Percentiles rank a stretch among this genome's conserved stretches.
Evolutionary conservation across 2,888 invertebrate species (phyloP).

Genomic region (Coelogynopora nodosa): DNA sequence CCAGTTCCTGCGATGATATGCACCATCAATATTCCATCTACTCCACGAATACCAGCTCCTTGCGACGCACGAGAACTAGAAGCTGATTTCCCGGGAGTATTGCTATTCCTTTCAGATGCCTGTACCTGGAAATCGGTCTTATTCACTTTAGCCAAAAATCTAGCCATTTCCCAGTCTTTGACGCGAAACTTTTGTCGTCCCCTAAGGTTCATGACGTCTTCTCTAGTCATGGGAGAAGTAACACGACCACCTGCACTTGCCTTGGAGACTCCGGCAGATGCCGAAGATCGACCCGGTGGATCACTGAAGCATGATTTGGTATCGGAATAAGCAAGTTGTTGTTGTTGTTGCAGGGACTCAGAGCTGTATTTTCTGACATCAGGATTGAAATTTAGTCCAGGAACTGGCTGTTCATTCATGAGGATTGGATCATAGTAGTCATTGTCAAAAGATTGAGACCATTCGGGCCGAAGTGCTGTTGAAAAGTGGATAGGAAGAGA

Average conservation of each 20-base stretch:
- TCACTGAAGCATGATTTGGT: neutral
- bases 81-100: neutral
- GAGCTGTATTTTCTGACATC: neutral
- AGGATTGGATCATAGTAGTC: neutral
- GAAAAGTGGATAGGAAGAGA: neutral
- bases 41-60: conserved; percentile 47
- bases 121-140: conserved; percentile 26
- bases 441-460: neutral
- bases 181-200: conserved; percentile 29
- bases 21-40: conserved; percentile 57
- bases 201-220: neutral
- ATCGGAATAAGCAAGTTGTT: neutral
- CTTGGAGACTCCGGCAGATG: neutral
- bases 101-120: conserved; percentile 7
- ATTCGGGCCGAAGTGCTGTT: neutral
- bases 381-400: neutral
- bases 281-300: neutral
- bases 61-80: neutral
- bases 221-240: neutral
- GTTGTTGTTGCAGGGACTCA: neutral
- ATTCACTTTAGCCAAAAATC: conserved; percentile 33
- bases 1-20: conserved; percentile 64
- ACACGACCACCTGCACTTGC: neutral
- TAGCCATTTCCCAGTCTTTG: conserved; percentile 37
- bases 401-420: neutral